Evolutionary conservation across 53 echinoderm and acorn worm genomes (phyloP).

Genomic region (Patiria pectinifera): DNA sequence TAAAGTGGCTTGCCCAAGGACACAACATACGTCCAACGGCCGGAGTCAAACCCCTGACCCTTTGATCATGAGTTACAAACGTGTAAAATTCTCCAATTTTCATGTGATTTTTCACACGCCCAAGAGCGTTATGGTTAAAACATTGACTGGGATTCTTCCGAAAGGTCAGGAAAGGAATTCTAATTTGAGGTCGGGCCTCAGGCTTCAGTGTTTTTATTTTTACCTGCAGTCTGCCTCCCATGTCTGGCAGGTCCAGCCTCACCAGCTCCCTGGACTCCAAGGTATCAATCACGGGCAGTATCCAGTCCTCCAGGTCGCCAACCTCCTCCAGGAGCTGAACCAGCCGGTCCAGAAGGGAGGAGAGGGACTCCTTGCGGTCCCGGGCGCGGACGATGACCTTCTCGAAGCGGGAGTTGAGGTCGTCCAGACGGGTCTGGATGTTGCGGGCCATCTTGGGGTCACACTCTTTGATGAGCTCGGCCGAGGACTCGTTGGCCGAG

Average conservation of each 20-base stretch:
- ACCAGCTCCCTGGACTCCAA: constrained; percentile 89
- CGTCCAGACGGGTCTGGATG: constrained; percentile 90
- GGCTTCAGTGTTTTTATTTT: background rate
- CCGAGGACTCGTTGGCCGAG: constrained; percentile 87
- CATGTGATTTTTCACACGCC: too few relatives aligned
- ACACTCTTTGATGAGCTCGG: constrained; percentile 90
- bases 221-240: constrained; percentile 90
- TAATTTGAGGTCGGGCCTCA: background rate
- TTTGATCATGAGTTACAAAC: too few relatives aligned
- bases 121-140: too few relatives aligned
- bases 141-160: too few relatives aligned
- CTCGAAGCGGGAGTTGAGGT: constrained; percentile 96
- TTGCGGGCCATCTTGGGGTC: constrained; percentile 95
- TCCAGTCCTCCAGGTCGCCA: constrained; percentile 96
- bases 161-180: background rate
- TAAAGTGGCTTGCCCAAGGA: too few relatives aligned
- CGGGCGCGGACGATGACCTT: constrained; percentile 84
- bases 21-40: too few relatives aligned
- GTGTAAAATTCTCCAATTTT: too few relatives aligned
- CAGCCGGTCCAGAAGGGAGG: constrained; percentile 80
- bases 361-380: constrained; percentile 83
- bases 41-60: too few relatives aligned
- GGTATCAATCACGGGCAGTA: constrained; percentile 82
- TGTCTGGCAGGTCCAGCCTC: constrained; percentile 86
- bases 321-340: constrained; percentile 83